Conservation (phyloP, 2,797 vertebrate species). For the Nasua narica region DNA sequence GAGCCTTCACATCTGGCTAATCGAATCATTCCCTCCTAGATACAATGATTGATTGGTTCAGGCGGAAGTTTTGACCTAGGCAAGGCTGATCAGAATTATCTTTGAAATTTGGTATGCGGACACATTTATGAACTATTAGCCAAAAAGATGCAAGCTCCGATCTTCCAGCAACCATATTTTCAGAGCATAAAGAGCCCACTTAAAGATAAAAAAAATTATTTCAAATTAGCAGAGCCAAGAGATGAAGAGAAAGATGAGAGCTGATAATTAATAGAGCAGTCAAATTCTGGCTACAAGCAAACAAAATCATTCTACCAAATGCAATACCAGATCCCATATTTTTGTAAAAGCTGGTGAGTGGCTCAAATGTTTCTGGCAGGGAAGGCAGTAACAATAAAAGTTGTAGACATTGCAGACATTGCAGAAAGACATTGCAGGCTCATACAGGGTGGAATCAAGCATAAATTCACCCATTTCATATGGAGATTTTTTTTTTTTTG, state of each 20-base stretch:
- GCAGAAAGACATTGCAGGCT: not conserved
- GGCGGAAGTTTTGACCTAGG: not conserved
- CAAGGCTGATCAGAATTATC: not conserved
- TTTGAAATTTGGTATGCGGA: not conserved
- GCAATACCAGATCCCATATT: not conserved
- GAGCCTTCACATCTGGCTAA: not conserved
- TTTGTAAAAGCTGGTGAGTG: not conserved
- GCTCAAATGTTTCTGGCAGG: slow-evolving; percentile 10
- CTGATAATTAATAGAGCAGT: too few relatives aligned
- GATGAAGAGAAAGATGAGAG: not conserved
- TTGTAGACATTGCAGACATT: not conserved
- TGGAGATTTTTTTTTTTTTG: not conserved
- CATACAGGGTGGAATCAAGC: not conserved
- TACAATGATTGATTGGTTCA: not conserved
- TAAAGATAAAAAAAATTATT: slow-evolving; percentile 8
- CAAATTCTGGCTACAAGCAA: not conserved
- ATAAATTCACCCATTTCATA: not conserved
- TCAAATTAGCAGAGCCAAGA: slow-evolving; percentile 20
- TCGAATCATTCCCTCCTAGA: not conserved
- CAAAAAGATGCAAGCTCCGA: not conserved
- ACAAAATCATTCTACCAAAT: not conserved
- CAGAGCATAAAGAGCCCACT: not conserved
- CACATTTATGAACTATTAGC: not conserved
- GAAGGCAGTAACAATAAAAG: not conserved
- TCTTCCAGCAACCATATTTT: not conserved